phyloP scores from a whole-genome alignment of 64 coral and sea anemone species.

The Stichodactyla mertensii region DNA sequence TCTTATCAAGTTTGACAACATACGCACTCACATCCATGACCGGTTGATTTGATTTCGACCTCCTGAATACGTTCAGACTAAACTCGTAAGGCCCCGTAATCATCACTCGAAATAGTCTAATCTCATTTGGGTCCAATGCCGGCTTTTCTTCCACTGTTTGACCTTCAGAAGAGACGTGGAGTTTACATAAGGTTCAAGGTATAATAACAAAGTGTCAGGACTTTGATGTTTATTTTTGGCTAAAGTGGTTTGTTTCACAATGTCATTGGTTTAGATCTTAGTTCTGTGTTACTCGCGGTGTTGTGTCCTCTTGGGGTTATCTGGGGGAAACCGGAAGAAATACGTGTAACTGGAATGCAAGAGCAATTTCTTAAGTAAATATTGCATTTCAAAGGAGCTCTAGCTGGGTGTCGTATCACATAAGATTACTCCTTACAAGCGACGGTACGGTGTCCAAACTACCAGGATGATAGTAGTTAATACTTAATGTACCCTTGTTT shows the following conservation, averaged over 20 bases:
- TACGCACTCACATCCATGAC: background rate
- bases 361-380: background rate
- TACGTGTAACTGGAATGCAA: background rate
- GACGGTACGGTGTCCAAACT: background rate
- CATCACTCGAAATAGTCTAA: background rate
- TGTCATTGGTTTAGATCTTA: background rate
- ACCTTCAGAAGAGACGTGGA: background rate
- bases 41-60: background rate
- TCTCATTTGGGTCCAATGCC: background rate
- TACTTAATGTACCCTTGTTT: too few relatives aligned
- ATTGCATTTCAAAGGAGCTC: background rate
- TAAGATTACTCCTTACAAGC: background rate
- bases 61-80: background rate
- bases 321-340: background rate
- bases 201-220: background rate
- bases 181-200: constrained; percentile 2
- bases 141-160: background rate
- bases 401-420: background rate
- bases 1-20: background rate
- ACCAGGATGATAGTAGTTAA: too few relatives aligned
- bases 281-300: background rate
- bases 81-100: background rate
- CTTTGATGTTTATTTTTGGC: background rate
- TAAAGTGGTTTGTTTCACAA: constrained; percentile 11
- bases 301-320: background rate